Conservation (phyloP, 2,797 vertebrate genomes). For the Prionace glauca region DNA sequence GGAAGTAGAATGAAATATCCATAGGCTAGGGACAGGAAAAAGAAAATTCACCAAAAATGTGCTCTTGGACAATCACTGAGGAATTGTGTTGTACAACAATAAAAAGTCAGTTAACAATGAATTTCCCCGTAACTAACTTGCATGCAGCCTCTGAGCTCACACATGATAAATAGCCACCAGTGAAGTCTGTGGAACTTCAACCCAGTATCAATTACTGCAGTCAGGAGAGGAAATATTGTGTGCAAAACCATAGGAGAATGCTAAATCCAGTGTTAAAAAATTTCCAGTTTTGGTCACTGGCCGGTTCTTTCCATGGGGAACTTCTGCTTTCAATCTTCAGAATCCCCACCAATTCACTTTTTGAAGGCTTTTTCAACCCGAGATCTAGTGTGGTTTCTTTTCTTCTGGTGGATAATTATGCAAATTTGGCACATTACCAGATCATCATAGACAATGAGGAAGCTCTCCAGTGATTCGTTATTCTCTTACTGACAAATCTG, state of each 20-base stretch:
- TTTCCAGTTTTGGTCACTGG: no score
- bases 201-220: neutral
- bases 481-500: no score
- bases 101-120: neutral
- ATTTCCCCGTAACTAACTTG: neutral
- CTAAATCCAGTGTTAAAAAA: no score
- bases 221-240: neutral
- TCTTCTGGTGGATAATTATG: no score
- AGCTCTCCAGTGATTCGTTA: no score
- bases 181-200: neutral
- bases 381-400: no score
- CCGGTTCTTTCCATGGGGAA: no score
- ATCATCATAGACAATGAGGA: neutral
- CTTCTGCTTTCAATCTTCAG: no score
- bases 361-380: no score
- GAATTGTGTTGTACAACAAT: neutral
- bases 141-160: neutral
- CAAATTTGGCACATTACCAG: neutral
- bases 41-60: neutral
- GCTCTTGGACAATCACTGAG: neutral
- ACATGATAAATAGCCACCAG: neutral
- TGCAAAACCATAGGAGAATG: no score
- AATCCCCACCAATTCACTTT: no score
- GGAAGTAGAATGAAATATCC: neutral
- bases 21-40: neutral